Percentiles rank a stretch among this genome's conserved stretches.
phyloP scores from a whole-genome alignment of 2,797 vertebrate genomes.

The Knipowitschia caucasica region DNA sequence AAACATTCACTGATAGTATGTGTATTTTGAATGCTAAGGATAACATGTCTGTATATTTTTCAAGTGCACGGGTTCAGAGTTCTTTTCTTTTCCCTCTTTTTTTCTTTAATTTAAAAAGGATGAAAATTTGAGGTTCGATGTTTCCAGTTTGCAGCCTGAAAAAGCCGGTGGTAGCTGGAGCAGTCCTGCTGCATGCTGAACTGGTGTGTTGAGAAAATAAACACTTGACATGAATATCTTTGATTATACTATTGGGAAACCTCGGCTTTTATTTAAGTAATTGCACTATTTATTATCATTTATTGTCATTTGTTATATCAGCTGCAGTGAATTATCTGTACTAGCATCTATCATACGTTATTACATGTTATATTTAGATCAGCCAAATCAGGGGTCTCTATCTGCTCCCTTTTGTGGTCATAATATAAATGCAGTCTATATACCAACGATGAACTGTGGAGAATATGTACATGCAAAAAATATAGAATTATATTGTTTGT shows the following conservation, averaged over 20 bases:
- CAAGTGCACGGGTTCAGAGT: slow-evolving; percentile 49
- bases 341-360: slow-evolving; percentile 1
- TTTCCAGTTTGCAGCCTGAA: slow-evolving; percentile 62
- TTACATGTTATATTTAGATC: slow-evolving; percentile 2
- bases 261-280: slow-evolving; percentile 44
- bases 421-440: no score
- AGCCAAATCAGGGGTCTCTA: no score
- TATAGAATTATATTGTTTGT: no score
- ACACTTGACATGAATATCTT: slow-evolving; percentile 51
- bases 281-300: slow-evolving; percentile 39
- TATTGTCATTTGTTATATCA: slow-evolving; percentile 14
- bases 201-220: slow-evolving; percentile 51
- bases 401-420: no score
- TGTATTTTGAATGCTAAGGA: slow-evolving; percentile 72
- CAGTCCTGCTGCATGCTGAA: slow-evolving; percentile 36
- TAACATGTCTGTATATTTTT: slow-evolving; percentile 78
- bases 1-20: slow-evolving; percentile 70
- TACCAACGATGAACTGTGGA: no score
- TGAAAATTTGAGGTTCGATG: slow-evolving; percentile 52
- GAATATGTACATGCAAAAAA: no score
- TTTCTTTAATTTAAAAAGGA: slow-evolving; percentile 67
- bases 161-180: slow-evolving; percentile 44
- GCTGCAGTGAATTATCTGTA: slow-evolving; percentile 6
- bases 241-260: slow-evolving; percentile 48
- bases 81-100: slow-evolving; percentile 25